Conservation (phyloP, 2,888 invertebrate species). For the Papilio elwesi region DNA sequence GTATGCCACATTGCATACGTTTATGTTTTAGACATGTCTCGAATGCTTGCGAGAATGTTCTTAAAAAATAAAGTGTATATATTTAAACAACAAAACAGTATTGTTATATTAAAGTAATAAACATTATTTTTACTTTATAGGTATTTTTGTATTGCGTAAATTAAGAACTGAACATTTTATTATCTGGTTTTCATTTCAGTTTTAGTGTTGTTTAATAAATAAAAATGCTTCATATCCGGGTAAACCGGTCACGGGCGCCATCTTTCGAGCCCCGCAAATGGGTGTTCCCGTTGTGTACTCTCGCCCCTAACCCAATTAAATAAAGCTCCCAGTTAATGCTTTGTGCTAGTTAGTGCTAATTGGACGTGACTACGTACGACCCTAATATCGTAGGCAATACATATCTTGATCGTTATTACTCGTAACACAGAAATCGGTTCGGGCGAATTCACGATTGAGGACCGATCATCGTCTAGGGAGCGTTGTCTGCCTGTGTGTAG, state of each 20-base stretch:
- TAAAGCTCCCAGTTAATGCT: no score
- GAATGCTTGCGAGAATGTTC: not conserved
- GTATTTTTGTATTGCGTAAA: not conserved
- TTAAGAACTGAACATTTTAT: not conserved
- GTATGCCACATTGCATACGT: slow-evolving; percentile 33
- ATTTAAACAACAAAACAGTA: not conserved
- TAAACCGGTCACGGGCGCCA: not conserved
- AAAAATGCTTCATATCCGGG: no score
- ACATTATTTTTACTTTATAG: not conserved
- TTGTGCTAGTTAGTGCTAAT: no score
- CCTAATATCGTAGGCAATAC: no score
- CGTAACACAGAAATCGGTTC: no score
- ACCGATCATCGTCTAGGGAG: no score
- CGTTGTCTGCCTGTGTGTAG: no score
- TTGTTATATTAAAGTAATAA: no score
- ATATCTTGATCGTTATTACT: no score
- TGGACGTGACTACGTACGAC: no score
- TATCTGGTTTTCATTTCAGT: not conserved
- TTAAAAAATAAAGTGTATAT: not conserved
- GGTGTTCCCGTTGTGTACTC: not conserved
- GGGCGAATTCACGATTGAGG: no score
- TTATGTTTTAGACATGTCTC: slow-evolving; percentile 36
- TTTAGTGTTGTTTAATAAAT: not conserved
- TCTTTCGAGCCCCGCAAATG: not conserved
- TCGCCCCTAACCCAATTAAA: no score